Evolutionary conservation across 2,888 invertebrate species (phyloP), one percentile per base, ranked within the genome.

Genomic region (Hyposoter dolosus): DNA sequence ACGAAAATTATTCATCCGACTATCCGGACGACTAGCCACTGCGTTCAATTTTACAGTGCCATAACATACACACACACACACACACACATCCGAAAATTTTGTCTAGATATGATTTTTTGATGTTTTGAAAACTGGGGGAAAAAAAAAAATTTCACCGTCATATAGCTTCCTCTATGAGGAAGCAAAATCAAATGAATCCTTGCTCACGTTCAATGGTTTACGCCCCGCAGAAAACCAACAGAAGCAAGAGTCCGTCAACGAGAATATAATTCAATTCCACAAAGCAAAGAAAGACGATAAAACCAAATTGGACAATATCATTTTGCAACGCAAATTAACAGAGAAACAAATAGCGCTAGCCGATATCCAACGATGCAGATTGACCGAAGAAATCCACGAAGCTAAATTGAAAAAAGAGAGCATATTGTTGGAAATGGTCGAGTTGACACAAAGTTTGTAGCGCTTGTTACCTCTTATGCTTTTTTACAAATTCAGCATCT

Each of bases 401-500:
- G 69, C 85, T 1, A 92, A 90, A 84, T 66, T n/a, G 3, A 79
- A 84, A 19, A 91, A 88, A 71, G 91, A 93, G 50, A 80, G 17
- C 4, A 82, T 92, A 15, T 79, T 88, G 7, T 19, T 92, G 3
- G 90, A 93, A 81, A 88, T 92, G 69, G 88, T 92, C 4, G 93
- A 93, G 35, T 87, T 92, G n/a, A 74, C 90, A 6, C 86, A 90
- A 82, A 91, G 93, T 92, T 88, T 77, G 45, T 87, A 10, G 17
- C 4, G 50, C 66, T 32, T 60, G 28, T 53, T 43, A 4, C 43
- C 9, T 65, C 28, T 28, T 3, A 28, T 3, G 1, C 17, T n/a
- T 2, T 43, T 28, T 53, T 10, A 65, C 23, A 53, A 50, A 28
- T 60, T 56, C n/a, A 47, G 47, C 17, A 56, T 10, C 23, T 23